These are phyloP conservation scores for Cheilosia soror DNA, from an alignment of 2,888 invertebrate genomes.

Conservation along the genomic window DNA sequence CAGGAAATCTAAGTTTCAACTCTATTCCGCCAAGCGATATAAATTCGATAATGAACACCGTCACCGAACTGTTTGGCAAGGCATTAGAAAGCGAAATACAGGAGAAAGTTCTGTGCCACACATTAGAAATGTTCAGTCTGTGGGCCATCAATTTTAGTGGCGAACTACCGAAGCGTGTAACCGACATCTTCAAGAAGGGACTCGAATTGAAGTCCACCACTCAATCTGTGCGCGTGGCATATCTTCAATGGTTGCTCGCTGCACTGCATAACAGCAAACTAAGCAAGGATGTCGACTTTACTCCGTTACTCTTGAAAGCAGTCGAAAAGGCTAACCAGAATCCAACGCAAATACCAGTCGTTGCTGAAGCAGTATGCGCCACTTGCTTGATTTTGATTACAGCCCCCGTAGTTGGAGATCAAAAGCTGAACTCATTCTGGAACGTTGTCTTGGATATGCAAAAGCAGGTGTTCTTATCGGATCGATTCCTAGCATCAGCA, in stretches of 20 bases:
- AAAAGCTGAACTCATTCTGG: conserved; percentile 87
- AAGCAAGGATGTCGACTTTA: conserved; percentile 84
- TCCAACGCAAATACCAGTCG: conserved; percentile 88
- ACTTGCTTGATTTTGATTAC: conserved; percentile 88
- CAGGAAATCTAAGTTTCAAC: conserved; percentile 90
- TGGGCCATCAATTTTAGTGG: conserved; percentile 90
- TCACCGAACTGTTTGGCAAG: conserved; percentile 88
- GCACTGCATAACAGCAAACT: conserved; percentile 86
- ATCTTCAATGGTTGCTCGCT: conserved; percentile 90
- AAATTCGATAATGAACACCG: conserved; percentile 86
- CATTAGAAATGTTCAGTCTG: conserved; percentile 90
- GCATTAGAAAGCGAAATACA: conserved; percentile 95
- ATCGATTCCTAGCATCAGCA: conserved; percentile 90
- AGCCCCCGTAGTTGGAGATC: conserved; percentile 84
- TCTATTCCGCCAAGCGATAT: conserved; percentile 86
- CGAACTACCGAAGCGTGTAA: conserved; percentile 87
- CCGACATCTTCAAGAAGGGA: conserved; percentile 90
- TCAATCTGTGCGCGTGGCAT: conserved; percentile 90
- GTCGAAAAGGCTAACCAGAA: conserved; percentile 91
- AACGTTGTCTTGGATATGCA: conserved; percentile 89
- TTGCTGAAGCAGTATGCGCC: conserved; percentile 90
- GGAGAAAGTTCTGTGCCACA: conserved; percentile 93
- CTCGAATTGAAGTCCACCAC: conserved; percentile 90
- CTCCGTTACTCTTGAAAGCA: conserved; percentile 88
- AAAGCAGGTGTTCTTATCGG: conserved; percentile 92